Percentiles rank a stretch among this genome's conserved stretches.
Conservation (phyloP, 2,113 vertebrate species). For the Macaca mulatta region DNA sequence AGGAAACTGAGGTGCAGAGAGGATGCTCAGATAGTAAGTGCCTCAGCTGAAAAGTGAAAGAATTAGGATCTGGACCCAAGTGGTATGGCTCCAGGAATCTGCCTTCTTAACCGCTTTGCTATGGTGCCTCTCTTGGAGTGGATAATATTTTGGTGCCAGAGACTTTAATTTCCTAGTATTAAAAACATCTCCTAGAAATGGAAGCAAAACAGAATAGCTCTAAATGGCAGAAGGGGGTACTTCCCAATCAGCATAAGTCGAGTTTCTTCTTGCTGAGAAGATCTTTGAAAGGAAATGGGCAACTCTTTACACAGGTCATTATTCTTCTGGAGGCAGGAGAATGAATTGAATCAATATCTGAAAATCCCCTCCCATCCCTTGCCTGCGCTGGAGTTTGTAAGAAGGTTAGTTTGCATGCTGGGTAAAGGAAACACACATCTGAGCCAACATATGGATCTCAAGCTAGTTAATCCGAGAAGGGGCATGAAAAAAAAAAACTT, state of each 20-base stretch:
- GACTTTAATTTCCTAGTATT: background rate
- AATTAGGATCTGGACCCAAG: background rate
- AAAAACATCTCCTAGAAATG: background rate
- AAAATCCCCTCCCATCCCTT: background rate
- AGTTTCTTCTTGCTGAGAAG: background rate
- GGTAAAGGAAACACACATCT: background rate
- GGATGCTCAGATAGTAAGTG: background rate
- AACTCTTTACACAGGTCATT: background rate
- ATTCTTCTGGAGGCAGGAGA: background rate
- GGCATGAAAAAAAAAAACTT: background rate
- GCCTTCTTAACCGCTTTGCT: background rate
- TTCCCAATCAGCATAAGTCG: background rate
- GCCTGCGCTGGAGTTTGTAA: background rate
- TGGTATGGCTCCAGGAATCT: background rate
- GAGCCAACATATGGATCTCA: background rate
- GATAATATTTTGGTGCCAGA: background rate
- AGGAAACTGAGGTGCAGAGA: background rate
- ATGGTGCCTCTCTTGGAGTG: background rate
- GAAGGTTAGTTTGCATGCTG: background rate
- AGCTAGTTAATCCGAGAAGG: background rate
- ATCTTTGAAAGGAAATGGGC: background rate
- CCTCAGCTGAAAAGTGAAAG: background rate
- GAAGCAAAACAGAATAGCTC: background rate
- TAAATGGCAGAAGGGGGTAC: no score
- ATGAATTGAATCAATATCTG: background rate